A percentile compares a stretch with the other conserved stretches of the same genome.
phyloP scores from a whole-genome alignment of 2,113 vertebrate species.

The Indicator maculatus region DNA sequence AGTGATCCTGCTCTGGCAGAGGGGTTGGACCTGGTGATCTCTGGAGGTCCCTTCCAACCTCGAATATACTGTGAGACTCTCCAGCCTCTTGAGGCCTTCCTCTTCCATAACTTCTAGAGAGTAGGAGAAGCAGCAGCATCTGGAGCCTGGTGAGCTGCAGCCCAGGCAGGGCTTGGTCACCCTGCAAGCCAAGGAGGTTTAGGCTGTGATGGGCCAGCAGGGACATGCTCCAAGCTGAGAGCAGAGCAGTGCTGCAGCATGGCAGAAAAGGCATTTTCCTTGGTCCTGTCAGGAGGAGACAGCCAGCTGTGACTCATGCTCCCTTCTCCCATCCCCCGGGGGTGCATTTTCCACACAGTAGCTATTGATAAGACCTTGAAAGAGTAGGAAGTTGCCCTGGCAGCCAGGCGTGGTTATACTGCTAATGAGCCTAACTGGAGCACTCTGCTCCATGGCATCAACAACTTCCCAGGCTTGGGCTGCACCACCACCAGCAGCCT shows the following conservation, averaged over 20 bases:
- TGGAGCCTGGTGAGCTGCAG: not conserved
- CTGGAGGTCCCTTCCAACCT: too few relatives aligned
- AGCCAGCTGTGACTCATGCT: not conserved
- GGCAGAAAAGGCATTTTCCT: not conserved
- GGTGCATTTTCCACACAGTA: not conserved
- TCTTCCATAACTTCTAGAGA: not conserved
- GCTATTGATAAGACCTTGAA: conserved; percentile 8
- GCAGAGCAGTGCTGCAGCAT: not conserved
- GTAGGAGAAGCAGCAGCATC: not conserved
- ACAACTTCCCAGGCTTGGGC: not conserved
- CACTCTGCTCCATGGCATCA: not conserved
- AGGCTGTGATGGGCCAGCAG: not conserved
- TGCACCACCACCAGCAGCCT: not conserved
- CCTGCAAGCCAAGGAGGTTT: not conserved
- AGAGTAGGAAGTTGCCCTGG: conserved; percentile 29
- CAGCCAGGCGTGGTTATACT: not conserved
- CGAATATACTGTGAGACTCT: not conserved
- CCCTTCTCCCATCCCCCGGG: not conserved
- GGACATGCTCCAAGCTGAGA: not conserved
- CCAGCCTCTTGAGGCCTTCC: fast-evolving
- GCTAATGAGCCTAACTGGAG: conserved; percentile 26
- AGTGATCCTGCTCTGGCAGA: too few relatives aligned
- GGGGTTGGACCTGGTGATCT: too few relatives aligned
- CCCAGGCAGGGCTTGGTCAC: not conserved
- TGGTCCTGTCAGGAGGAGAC: not conserved